These are phyloP conservation scores for Pseudococcus longispinus DNA, from an alignment of 2,888 invertebrate genomes.

Conservation along the genomic window DNA sequence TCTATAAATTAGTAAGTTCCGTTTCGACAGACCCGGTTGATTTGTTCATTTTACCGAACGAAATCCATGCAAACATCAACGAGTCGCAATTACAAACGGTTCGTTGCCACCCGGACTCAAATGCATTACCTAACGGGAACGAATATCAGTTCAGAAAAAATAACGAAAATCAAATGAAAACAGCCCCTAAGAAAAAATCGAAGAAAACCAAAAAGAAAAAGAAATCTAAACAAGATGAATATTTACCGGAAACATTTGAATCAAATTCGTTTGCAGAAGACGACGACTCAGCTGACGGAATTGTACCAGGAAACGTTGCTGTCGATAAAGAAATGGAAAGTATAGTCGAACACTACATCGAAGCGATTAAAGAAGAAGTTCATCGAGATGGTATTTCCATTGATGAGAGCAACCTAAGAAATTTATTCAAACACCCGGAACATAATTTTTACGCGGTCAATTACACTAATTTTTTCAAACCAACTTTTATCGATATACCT, in stretches of 20 bases:
- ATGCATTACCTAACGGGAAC: not conserved
- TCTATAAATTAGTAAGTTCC: slow-evolving; percentile 6
- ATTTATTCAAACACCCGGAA: not conserved
- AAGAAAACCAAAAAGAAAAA: slow-evolving; percentile 9
- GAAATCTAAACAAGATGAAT: not conserved
- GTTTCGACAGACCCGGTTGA: slow-evolving; percentile 47
- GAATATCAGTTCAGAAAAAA: slow-evolving; percentile 27
- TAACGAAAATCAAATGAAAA: not conserved
- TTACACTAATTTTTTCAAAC: not conserved
- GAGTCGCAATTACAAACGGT: not conserved
- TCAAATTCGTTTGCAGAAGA: not conserved
- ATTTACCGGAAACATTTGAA: not conserved
- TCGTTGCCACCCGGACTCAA: not conserved
- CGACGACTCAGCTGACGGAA: not conserved
- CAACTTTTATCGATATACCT: not conserved
- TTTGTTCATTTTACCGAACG: slow-evolving; percentile 21
- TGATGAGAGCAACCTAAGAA: not conserved
- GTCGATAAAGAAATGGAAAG: slow-evolving; percentile 27
- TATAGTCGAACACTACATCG: not conserved
- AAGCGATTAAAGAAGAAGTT: slow-evolving; percentile 21
- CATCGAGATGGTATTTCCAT: not conserved
- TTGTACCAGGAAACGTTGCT: not conserved
- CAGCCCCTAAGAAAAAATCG: not conserved
- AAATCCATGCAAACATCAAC: not conserved
- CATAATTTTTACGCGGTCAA: not conserved